These are phyloP conservation scores for Pomacea canaliculata DNA, from an alignment of 2,888 invertebrate genomes.

Conservation along the genomic window DNA sequence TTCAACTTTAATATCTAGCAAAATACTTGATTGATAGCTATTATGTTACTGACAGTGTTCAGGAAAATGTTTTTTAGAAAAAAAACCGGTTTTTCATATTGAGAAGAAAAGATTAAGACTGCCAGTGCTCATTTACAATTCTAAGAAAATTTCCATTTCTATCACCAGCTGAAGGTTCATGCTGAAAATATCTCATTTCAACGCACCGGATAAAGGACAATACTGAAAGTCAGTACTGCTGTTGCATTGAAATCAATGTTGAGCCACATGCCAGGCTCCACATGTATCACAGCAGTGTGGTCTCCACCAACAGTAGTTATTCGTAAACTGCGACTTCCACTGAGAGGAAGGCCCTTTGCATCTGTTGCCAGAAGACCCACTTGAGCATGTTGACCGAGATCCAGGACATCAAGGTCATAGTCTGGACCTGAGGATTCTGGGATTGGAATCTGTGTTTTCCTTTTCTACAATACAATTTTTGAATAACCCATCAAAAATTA, in stretches of 20 bases:
- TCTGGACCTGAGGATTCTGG: conserved; percentile 40
- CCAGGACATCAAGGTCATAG: conserved; percentile 46
- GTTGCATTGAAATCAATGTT: conserved; percentile 52
- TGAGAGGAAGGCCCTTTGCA: conserved; percentile 35
- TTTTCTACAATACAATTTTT: conserved; percentile 23
- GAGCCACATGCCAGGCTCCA: conserved; percentile 48
- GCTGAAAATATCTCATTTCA: not conserved
- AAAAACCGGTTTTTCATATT: too few relatives aligned
- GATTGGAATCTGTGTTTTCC: conserved; percentile 37
- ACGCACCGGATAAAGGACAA: conserved; percentile 50
- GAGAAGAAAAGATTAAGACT: too few relatives aligned
- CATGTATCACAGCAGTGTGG: conserved; percentile 49
- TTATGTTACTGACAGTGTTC: too few relatives aligned
- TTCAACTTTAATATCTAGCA: too few relatives aligned
- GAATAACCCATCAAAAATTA: not conserved
- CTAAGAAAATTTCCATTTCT: too few relatives aligned
- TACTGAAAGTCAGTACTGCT: conserved; percentile 50
- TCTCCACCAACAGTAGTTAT: conserved; percentile 48
- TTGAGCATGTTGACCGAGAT: conserved; percentile 52
- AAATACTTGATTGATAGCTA: too few relatives aligned
- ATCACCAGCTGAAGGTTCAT: not conserved
- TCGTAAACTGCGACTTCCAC: conserved; percentile 33
- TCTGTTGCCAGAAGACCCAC: conserved; percentile 52
- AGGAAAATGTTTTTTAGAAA: too few relatives aligned
- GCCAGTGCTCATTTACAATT: too few relatives aligned